phyloP scores from a whole-genome alignment of 1,140 invertebrate genomes.

The Archegozetes longisetosus region DNA sequence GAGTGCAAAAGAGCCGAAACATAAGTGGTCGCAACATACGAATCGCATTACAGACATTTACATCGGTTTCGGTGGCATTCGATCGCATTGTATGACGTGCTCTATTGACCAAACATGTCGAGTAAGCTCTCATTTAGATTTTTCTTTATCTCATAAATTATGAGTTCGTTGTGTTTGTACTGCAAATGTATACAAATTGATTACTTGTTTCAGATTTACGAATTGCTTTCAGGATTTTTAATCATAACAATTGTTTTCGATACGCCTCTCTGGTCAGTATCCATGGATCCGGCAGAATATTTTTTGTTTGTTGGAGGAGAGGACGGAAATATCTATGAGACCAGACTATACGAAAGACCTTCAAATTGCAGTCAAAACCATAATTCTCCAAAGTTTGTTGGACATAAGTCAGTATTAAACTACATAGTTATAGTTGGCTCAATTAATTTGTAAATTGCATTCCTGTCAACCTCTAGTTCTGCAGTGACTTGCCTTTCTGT shows the following conservation, averaged over 20 bases:
- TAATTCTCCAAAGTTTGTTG: conserved; percentile 32
- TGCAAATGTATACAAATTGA: no score
- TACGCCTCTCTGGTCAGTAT: conserved; percentile 45
- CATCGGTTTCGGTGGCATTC: conserved; percentile 22
- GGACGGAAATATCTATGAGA: conserved; percentile 48
- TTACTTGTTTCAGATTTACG: conserved; percentile 42
- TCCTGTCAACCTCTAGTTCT: conserved; percentile 38
- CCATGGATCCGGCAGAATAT: conserved; percentile 50
- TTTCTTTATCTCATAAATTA: no score
- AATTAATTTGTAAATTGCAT: conserved; percentile 22
- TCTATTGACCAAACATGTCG: conserved; percentile 65
- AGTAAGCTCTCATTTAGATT: no score
- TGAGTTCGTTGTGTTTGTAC: no score
- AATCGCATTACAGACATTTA: conserved; percentile 55
- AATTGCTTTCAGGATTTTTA: conserved; percentile 44
- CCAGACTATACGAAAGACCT: conserved; percentile 38
- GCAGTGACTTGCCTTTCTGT: conserved; percentile 47
- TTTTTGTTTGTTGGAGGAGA: conserved; percentile 51
- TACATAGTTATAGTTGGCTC: conserved; percentile 30
- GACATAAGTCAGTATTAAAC: conserved; percentile 44
- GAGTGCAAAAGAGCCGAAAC: conserved; percentile 2
- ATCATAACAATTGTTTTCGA: conserved; percentile 56
- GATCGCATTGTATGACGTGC: conserved; percentile 44
- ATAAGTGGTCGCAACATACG: conserved; percentile 53
- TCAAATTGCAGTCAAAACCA: neutral